Percentiles rank a stretch among this genome's conserved stretches.
phyloP scores from a whole-genome alignment of 2,888 invertebrate genomes.

The Abscondita cerata region DNA sequence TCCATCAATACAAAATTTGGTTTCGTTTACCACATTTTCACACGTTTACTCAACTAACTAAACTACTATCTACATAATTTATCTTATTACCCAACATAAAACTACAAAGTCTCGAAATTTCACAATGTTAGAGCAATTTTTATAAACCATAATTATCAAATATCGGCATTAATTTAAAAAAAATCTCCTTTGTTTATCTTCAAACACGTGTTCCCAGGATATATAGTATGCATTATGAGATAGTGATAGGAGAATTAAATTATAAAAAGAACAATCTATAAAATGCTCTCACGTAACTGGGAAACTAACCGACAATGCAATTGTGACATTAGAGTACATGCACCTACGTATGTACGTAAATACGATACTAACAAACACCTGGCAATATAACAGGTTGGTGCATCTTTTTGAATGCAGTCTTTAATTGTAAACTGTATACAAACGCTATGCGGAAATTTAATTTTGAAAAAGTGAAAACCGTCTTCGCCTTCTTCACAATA shows the following conservation, averaged over 20 bases:
- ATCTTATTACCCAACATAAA: too few species aligned
- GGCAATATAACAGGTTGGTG: conserved; percentile 22
- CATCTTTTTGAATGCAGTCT: conserved; percentile 7
- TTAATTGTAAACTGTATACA: not conserved
- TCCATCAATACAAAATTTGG: too few species aligned
- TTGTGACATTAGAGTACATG: conserved; percentile 28
- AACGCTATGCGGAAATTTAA: conserved; percentile 17
- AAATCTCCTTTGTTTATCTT: conserved; percentile 19
- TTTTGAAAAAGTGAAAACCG: conserved; percentile 24
- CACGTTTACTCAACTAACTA: too few species aligned
- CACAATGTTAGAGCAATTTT: too few species aligned
- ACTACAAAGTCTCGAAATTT: too few species aligned
- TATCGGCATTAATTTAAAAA: not conserved
- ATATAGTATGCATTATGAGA: conserved; percentile 23
- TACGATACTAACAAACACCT: conserved; percentile 9
- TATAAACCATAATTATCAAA: too few species aligned
- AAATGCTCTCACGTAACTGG: conserved; percentile 24
- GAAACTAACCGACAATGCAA: conserved; percentile 22
- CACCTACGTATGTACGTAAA: not conserved
- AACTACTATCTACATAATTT: too few species aligned
- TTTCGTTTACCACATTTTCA: too few species aligned
- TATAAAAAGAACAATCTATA: conserved; percentile 14
- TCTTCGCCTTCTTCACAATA: conserved; percentile 1
- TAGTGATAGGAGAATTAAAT: conserved; percentile 28
- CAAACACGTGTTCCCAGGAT: conserved; percentile 24